These are phyloP conservation scores for Corbicula japonica DNA, from an alignment of 2,888 invertebrate species.

Conservation along the genomic window DNA sequence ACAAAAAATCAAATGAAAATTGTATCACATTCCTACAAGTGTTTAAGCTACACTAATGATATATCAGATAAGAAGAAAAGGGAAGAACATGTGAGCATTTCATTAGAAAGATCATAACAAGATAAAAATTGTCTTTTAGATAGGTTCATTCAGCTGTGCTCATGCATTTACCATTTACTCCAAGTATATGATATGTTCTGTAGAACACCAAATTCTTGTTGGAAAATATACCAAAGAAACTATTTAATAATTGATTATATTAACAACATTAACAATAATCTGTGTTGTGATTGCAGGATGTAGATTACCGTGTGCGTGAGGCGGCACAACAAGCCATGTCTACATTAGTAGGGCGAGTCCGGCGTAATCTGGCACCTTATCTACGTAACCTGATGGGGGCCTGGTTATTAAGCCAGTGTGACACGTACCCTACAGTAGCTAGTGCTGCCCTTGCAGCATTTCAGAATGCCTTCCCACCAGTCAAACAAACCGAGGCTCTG, in stretches of 20 bases:
- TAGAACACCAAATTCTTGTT: neutral
- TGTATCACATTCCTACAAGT: no score
- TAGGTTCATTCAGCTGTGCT: no score
- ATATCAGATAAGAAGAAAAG: no score
- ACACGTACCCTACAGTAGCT: conserved; percentile 94
- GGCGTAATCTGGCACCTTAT: conserved; percentile 92
- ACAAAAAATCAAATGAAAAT: no score
- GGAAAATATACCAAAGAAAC: neutral
- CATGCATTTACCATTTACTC: no score
- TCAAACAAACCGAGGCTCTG: conserved; percentile 93
- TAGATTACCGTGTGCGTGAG: conserved; percentile 94
- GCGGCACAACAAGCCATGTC: conserved; percentile 92
- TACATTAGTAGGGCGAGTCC: conserved; percentile 89
- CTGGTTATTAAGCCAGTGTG: conserved; percentile 95
- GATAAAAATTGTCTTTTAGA: no score
- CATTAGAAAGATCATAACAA: no score
- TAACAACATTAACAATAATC: neutral
- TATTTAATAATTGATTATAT: neutral
- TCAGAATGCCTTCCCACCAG: conserved; percentile 91
- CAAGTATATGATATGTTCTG: no score
- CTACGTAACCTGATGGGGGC: conserved; percentile 92
- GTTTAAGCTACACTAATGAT: no score
- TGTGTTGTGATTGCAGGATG: conserved; percentile 88
- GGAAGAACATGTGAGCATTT: no score
- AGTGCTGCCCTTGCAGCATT: conserved; percentile 91